A percentile compares a stretch with the other conserved stretches of the same genome.
phyloP scores from a whole-genome alignment of 2,113 vertebrate genomes.

The Telmatochromis sp. region DNA sequence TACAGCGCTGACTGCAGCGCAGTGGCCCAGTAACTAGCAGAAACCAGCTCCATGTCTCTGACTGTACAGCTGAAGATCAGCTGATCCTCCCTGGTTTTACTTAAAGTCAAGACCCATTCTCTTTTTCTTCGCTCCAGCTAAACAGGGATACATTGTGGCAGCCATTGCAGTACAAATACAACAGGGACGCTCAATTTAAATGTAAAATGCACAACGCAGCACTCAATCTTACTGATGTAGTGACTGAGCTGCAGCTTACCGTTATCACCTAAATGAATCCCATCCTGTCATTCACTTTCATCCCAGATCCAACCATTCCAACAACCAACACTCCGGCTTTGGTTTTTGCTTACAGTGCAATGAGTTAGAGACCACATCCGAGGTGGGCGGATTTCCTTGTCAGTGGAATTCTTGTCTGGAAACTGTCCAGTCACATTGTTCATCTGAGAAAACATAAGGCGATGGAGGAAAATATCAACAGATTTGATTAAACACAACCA shows the following conservation, averaged over 20 bases:
- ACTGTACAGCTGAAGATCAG: slow-evolving; percentile 50
- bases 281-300: neutral
- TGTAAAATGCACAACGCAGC: neutral
- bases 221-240: neutral
- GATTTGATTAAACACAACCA: slow-evolving; percentile 28
- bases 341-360: neutral
- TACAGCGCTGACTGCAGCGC: slow-evolving; percentile 38
- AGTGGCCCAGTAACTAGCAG: slow-evolving; percentile 45
- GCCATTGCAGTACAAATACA: neutral
- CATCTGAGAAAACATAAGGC: slow-evolving; percentile 17
- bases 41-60: slow-evolving; percentile 35
- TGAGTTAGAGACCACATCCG: slow-evolving; percentile 21
- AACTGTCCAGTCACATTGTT: slow-evolving; percentile 31
- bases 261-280: neutral
- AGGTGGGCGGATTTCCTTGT: slow-evolving; percentile 3
- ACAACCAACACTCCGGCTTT: neutral
- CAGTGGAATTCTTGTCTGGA: slow-evolving; percentile 15
- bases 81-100: slow-evolving; percentile 37
- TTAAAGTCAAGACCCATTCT: slow-evolving; percentile 20
- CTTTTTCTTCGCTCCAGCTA: neutral
- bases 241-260: neutral
- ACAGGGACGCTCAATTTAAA: neutral
- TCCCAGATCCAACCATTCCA: neutral
- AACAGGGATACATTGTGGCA: neutral
- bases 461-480: slow-evolving; percentile 24